These are phyloP conservation scores for Scelioninae gen. 1 DNA, from an alignment of 2,888 invertebrate genomes.

Conservation along the genomic window DNA sequence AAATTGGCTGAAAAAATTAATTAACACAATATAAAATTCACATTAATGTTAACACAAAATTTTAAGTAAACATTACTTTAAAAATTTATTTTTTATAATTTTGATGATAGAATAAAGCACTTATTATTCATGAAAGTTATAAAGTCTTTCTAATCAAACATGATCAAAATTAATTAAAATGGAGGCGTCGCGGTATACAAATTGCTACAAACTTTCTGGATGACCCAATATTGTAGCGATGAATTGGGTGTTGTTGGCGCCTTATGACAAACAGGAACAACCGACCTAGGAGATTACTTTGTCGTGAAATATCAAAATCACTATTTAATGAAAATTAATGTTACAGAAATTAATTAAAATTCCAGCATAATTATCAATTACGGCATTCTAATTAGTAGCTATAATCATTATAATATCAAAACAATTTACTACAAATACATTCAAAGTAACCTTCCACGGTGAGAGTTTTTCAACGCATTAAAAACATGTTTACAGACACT, in stretches of 20 bases:
- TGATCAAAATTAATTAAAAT: slow-evolving; percentile 39
- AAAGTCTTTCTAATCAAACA: slow-evolving; percentile 16
- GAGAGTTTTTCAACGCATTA: slow-evolving; percentile 4
- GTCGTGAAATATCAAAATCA: slow-evolving; percentile 39
- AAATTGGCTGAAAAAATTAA: no score
- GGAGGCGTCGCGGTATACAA: slow-evolving; percentile 20
- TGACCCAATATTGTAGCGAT: slow-evolving; percentile 32
- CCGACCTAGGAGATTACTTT: slow-evolving; percentile 35
- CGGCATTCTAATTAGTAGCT: neutral
- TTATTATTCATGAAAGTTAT: neutral
- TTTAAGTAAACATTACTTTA: neutral
- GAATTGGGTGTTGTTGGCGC: slow-evolving; percentile 49
- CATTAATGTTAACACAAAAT: no score
- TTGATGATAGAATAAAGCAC: neutral
- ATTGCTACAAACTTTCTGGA: slow-evolving; percentile 47
- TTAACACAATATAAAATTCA: no score
- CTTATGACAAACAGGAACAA: slow-evolving; percentile 44
- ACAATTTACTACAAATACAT: neutral
- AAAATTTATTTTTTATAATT: neutral
- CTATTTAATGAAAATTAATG: slow-evolving; percentile 37
- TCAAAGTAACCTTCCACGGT: neutral
- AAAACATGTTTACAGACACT: slow-evolving; percentile 36
- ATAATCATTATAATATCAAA: slow-evolving; percentile 8
- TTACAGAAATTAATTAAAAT: slow-evolving; percentile 29
- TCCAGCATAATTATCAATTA: slow-evolving; percentile 13